phyloP scores from a whole-genome alignment of 2,113 vertebrate species.

The Morone saxatilis region DNA sequence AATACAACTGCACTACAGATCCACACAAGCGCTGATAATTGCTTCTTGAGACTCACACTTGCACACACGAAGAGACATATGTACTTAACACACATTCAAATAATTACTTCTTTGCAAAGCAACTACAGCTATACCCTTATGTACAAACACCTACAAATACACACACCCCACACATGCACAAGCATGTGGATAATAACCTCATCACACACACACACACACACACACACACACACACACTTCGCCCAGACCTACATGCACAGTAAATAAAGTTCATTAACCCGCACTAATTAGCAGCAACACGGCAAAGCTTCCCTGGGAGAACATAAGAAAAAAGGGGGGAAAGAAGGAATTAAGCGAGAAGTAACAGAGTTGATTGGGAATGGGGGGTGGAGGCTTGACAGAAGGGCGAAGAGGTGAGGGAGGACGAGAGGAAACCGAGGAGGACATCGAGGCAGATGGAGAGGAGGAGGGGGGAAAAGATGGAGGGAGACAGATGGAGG shows the following conservation, averaged over 20 bases:
- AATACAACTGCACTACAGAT: constrained; percentile 46
- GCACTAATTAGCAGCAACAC: constrained; percentile 63
- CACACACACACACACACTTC: not conserved
- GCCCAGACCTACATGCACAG: constrained; percentile 4
- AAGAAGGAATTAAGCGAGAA: constrained; percentile 43
- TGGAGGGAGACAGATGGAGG: constrained; percentile 68
- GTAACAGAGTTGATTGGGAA: constrained; percentile 30
- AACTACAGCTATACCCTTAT: not conserved
- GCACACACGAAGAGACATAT: not conserved
- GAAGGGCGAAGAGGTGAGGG: constrained; percentile 72
- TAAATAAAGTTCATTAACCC: constrained; percentile 70
- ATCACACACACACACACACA: constrained; percentile 7
- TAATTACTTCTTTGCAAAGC: constrained; percentile 42
- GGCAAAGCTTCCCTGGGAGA: constrained; percentile 52
- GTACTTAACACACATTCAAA: constrained; percentile 1
- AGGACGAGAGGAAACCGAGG: constrained; percentile 56
- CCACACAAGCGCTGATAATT: constrained; percentile 27
- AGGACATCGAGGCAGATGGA: constrained; percentile 74
- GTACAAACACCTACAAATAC: not conserved
- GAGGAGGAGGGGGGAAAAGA: constrained; percentile 45
- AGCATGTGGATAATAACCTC: constrained; percentile 27
- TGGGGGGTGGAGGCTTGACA: constrained; percentile 36
- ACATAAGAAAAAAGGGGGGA: constrained; percentile 31
- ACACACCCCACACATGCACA: not conserved
- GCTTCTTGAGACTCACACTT: constrained; percentile 8